These are phyloP conservation scores for Synergus japonicus DNA, from an alignment of 2,888 invertebrate species.

Conservation along the genomic window DNA sequence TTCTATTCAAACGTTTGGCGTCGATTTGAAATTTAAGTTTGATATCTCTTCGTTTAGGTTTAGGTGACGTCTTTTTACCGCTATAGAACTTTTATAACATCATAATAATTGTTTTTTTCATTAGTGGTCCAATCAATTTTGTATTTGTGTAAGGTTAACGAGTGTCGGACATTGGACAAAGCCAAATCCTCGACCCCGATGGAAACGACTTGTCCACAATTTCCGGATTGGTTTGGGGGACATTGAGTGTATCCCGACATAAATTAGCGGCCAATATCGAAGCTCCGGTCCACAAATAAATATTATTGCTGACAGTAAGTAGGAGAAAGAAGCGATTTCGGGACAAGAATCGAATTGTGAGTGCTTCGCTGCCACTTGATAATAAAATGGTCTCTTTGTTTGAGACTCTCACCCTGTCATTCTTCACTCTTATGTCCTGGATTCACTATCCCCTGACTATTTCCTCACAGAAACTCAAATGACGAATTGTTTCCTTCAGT, in stretches of 20 bases:
- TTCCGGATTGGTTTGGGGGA: constrained; percentile 16
- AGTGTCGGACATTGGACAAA: background rate
- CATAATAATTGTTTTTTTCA: too few relatives aligned
- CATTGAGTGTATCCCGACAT: constrained; percentile 58
- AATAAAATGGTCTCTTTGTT: constrained; percentile 68
- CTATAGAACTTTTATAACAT: too few relatives aligned
- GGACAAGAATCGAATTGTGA: constrained; percentile 41
- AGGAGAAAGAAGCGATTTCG: constrained; percentile 49
- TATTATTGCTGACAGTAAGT: constrained; percentile 62
- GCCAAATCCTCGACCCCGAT: background rate
- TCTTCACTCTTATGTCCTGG: constrained; percentile 15
- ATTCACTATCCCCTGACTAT: constrained; percentile 18
- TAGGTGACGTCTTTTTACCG: too few relatives aligned
- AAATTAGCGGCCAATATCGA: constrained; percentile 62
- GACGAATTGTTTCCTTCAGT: constrained; percentile 33
- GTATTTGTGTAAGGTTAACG: background rate
- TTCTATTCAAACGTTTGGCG: background rate
- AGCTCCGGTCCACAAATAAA: constrained; percentile 61
- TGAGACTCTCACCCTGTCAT: constrained; percentile 43
- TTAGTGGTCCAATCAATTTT: background rate
- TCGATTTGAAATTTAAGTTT: too few relatives aligned
- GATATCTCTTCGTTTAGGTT: too few relatives aligned
- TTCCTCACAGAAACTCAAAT: constrained; percentile 10
- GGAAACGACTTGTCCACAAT: constrained; percentile 11
- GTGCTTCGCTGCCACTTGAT: constrained; percentile 56